Evolutionary conservation across 2,797 vertebrate species (phyloP), one percentile per base, ranked within the genome.

Genomic region (Cygnus olor): DNA sequence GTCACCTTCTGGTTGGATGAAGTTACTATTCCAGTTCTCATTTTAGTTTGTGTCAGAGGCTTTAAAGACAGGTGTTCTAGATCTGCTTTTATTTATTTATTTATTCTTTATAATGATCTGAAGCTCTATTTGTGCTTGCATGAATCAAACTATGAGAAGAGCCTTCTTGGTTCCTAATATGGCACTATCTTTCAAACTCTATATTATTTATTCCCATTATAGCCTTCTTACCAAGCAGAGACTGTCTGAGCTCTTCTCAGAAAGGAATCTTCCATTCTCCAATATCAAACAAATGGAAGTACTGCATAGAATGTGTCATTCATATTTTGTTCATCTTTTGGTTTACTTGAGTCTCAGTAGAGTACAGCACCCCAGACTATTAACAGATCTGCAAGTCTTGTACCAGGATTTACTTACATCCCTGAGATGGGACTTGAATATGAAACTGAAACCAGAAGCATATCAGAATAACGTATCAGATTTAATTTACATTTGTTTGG

Each of bases 11-110:
- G 86, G 4, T 86, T 92, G 49, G 79, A 68, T 80, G 42, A 89
- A 80, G n/a, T 87, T 97, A 66, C 72, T 89, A 93, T 93, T 95
- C 32, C 32, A 44, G 36, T 89, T 96, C 42, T 91, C 22, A 30
- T n/a, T 95, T 93, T 78, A 85, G 12, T 61, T 86, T 92, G 54
- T 94, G 54, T 56, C 25, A 58, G 4, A 7, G 6, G 94, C 22
- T 85, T 54, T 38, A 91, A 60, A 80, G 73, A 80, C 34, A 88
- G 4, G 5, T 28, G 40, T 44, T 38, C 8, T 80, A 30, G 9
- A 49, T 64, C 32, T 73, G 10, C 24, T 45, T 49, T 57, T 56
- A 71, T 54, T 34, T 51, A 25, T 34, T 10, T 34, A 14, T 65
- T 66, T 64, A 38, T 58, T 11, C 10, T 77, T 63, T 45, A 30